Evolutionary conservation across 2,113 vertebrate genomes (phyloP), one percentile per base, ranked within the genome.

Genomic region (Oncorhynchus kisutch): DNA sequence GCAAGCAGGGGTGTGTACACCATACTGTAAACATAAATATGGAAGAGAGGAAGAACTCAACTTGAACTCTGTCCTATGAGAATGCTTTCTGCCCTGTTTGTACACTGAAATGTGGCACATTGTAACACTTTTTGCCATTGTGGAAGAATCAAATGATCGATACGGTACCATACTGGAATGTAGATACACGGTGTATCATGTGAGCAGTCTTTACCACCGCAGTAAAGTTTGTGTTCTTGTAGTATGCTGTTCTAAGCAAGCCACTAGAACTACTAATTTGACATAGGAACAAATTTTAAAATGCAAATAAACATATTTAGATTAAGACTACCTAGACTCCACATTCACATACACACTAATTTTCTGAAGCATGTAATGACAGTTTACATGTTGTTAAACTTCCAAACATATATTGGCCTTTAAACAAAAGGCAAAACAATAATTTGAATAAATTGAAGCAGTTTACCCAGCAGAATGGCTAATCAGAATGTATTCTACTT

Each of bases 351-450:
- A 82, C 77, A 70, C 67, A 70, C 74, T 88, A 75, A 83, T 90
- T 92, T 91, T 73, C 84, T 92, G 89, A 92, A 94, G 91, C 90
- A 92, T 92, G 87, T 93, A 93, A 93, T 93, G 90, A 92, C 87
- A 89, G 91, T 89, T 91, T 82, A 80, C 80, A 85, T 84, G 87
- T 90, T 84, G 87, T 94, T 91, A 86, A 91, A 89, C 87, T 91
- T 92, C 81, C 86, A 89, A 87, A 91, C 83, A 85, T 90, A 85
- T 81, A 84, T 86, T 88, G 90, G 87, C 89, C 90, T 91, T 91
- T 85, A 92, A 91, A 93, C 88, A 93, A 93, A 93, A 91, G 89
- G 75, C 90, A 90, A 93, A 94, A 94, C 91, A 94, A 93, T 94
- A 91, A 94, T 94, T 93, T 93, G 88, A 93, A 93, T 93, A 92